These are phyloP conservation scores for Argyresthia goedartella DNA, from an alignment of 2,888 invertebrate species.

Conservation along the genomic window DNA sequence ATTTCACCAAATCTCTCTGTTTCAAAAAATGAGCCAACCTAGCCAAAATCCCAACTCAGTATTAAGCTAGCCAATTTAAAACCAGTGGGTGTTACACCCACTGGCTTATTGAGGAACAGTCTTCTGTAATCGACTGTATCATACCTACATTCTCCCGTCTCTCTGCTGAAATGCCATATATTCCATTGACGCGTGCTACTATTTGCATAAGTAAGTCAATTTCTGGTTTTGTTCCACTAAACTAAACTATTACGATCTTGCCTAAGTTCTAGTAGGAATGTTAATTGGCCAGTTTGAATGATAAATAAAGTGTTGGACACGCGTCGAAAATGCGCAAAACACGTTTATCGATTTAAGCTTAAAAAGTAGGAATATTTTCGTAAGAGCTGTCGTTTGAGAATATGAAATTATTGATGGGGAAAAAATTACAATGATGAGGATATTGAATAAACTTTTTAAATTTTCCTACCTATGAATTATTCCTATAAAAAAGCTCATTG, in stretches of 20 bases:
- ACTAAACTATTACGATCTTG: background rate
- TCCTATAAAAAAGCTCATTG: too few relatives aligned
- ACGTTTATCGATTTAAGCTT: background rate
- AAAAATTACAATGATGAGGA: background rate
- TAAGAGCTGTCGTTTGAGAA: too few relatives aligned
- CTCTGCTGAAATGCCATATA: slow-evolving; percentile 50
- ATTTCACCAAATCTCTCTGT: too few relatives aligned
- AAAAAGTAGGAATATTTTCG: background rate
- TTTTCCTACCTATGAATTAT: too few relatives aligned
- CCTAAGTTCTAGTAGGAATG: background rate
- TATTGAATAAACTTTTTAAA: background rate
- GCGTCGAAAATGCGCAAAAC: background rate
- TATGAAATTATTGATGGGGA: too few relatives aligned
- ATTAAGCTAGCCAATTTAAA: too few relatives aligned
- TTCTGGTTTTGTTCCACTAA: background rate
- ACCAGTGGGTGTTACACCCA: too few relatives aligned
- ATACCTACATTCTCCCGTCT: background rate
- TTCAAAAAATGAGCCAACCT: too few relatives aligned
- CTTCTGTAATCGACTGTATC: too few relatives aligned
- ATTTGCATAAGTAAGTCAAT: slow-evolving; percentile 37
- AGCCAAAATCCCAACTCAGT: too few relatives aligned
- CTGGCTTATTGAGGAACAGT: too few relatives aligned
- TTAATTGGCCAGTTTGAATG: background rate
- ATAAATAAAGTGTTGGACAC: slow-evolving; percentile 1
- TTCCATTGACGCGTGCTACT: slow-evolving; percentile 38